Evolutionary conservation across 2,113 vertebrate genomes (phyloP).

Genomic region (Crotalus tigris): DNA sequence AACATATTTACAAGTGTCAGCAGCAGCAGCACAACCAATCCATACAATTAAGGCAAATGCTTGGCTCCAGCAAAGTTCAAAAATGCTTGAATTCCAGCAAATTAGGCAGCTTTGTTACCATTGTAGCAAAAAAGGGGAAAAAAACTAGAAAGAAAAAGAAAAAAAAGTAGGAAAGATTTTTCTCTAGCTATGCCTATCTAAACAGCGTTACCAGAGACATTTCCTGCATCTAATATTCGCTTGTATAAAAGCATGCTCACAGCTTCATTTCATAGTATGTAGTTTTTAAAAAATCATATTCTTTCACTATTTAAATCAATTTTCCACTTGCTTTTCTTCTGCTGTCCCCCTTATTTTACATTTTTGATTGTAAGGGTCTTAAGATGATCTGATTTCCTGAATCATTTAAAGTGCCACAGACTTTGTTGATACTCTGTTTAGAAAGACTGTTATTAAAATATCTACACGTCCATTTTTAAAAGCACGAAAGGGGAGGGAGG

Average conservation of each 20-base stretch:
- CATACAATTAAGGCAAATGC: slow-evolving; percentile 1
- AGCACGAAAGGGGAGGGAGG: not conserved
- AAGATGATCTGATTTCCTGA: not conserved
- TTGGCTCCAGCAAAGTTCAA: not conserved
- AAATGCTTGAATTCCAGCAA: slow-evolving; percentile 1
- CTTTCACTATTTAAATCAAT: not conserved
- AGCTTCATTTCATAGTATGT: not conserved
- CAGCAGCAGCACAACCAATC: slow-evolving; percentile 9
- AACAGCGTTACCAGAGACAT: not conserved
- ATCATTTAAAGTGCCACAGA: not conserved
- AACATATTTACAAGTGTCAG: slow-evolving; percentile 48
- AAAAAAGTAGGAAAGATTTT: not conserved
- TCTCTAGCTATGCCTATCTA: not conserved
- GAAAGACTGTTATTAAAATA: not conserved
- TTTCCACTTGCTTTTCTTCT: not conserved
- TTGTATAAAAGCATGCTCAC: no score
- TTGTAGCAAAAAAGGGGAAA: not conserved
- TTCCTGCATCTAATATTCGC: not conserved
- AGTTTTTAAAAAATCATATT: not conserved
- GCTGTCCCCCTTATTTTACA: not conserved
- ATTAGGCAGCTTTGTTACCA: slow-evolving; percentile 2
- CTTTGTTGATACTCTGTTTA: not conserved
- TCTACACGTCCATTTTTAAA: not conserved
- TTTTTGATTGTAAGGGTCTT: not conserved
- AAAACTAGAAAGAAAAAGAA: no score